Conservation (phyloP, 2,888 invertebrate genomes). For the Loripinus fragilis region DNA sequence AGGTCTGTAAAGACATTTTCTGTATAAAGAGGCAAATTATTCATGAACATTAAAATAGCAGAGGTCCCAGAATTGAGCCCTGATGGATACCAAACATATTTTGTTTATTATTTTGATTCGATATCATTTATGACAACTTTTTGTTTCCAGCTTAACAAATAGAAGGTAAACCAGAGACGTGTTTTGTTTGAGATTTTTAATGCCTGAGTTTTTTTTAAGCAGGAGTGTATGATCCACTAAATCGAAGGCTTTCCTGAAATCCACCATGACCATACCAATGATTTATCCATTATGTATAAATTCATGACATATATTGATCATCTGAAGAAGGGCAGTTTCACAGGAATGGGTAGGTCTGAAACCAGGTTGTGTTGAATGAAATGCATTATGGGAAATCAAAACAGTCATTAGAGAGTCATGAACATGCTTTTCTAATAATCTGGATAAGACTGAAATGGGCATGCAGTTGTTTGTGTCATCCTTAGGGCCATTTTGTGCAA, state of each 20-base stretch:
- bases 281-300: too few relatives aligned
- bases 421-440: too few relatives aligned
- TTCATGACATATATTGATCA: too few relatives aligned
- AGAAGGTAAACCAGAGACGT: background rate
- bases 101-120: background rate
- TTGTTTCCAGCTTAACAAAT: background rate
- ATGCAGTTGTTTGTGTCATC: conserved; percentile 4
- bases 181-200: background rate
- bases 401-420: too few relatives aligned
- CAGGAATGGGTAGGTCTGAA: too few relatives aligned
- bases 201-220: conserved; percentile 10
- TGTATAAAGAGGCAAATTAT: too few relatives aligned
- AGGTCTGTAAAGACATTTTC: too few relatives aligned
- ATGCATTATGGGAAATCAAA: too few relatives aligned
- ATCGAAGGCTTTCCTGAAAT: conserved; percentile 11
- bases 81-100: background rate
- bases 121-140: too few relatives aligned
- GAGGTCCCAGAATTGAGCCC: background rate
- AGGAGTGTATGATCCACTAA: conserved; percentile 11
- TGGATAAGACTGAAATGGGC: background rate
- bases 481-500: conserved; percentile 7
- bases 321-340: too few relatives aligned
- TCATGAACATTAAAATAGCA: background rate
- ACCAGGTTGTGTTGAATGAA: too few relatives aligned
- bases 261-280: too few relatives aligned